Evolutionary conservation across 2,888 invertebrate species (phyloP).

Genomic region (Tetropium fuscum): DNA sequence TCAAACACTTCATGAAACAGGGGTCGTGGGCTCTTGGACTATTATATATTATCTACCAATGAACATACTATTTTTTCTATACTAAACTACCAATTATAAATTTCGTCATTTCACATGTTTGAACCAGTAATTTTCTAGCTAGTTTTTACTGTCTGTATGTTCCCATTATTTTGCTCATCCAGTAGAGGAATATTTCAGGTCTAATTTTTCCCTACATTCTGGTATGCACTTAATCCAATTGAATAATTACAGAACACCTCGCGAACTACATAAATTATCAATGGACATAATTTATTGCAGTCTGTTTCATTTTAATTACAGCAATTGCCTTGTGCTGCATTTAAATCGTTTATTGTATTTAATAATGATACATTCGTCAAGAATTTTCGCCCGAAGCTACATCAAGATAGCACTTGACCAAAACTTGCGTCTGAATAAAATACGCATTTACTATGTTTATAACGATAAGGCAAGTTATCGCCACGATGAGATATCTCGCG

Average conservation of each 20-base stretch:
- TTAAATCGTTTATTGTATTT: constrained; percentile 28
- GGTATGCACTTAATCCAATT: constrained; percentile 5
- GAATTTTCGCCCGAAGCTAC: constrained; percentile 18
- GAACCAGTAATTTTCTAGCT: no score
- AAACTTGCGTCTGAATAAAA: constrained; percentile 8
- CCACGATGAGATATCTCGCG: no score
- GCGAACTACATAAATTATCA: constrained; percentile 23
- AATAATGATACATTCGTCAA: constrained; percentile 30
- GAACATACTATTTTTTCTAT: no score
- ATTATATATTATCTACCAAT: no score
- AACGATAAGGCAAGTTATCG: neutral
- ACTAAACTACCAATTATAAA: no score
- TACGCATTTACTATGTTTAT: neutral
- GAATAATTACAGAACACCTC: constrained; percentile 24
- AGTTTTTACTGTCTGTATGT: no score
- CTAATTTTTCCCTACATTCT: no score
- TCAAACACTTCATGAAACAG: no score
- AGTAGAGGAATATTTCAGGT: no score
- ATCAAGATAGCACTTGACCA: constrained; percentile 5
- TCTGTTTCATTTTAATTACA: constrained; percentile 26
- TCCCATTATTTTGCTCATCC: no score
- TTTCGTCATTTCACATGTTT: no score
- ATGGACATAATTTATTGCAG: constrained; percentile 23
- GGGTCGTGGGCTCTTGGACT: no score
- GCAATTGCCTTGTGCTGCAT: constrained; percentile 16